Conservation (phyloP, 2,113 vertebrate species). For the Corythoichthys intestinalis region DNA sequence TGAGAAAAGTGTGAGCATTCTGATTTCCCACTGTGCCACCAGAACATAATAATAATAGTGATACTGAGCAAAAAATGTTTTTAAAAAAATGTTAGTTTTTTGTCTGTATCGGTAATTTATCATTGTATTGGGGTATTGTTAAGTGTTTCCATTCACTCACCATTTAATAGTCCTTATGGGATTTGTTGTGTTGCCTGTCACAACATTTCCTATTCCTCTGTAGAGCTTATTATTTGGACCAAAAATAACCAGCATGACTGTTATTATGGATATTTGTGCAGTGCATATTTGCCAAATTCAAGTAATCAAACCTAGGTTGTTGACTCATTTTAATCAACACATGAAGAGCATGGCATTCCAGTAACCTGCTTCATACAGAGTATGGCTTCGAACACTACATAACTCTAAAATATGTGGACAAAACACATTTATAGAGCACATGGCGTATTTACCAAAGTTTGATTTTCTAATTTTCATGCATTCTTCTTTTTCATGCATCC, state of each 20-base stretch:
- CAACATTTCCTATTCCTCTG: slow-evolving; percentile 8
- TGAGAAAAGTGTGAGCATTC: neutral
- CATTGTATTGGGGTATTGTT: neutral
- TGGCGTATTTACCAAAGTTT: slow-evolving; percentile 13
- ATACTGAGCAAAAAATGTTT: neutral
- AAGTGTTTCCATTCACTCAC: slow-evolving; percentile 15
- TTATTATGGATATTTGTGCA: neutral
- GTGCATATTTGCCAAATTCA: neutral
- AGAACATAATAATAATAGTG: neutral
- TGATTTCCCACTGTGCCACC: neutral
- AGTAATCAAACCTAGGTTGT: neutral
- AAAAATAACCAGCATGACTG: neutral
- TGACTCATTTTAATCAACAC: neutral
- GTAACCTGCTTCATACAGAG: neutral
- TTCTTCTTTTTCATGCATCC: slow-evolving; percentile 26
- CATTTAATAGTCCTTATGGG: slow-evolving; percentile 19
- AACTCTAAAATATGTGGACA: neutral
- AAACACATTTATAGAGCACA: neutral
- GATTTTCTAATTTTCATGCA: slow-evolving; percentile 26
- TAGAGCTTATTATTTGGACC: slow-evolving; percentile 22
- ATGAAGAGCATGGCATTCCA: too few relatives aligned
- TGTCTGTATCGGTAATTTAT: neutral
- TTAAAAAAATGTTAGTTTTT: neutral
- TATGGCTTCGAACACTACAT: neutral
- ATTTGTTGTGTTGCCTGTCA: slow-evolving; percentile 25